Percentiles rank a stretch among this genome's conserved stretches.
Evolutionary conservation across 1,140 invertebrate species (phyloP).

Genomic region (Papilio polytes): DNA sequence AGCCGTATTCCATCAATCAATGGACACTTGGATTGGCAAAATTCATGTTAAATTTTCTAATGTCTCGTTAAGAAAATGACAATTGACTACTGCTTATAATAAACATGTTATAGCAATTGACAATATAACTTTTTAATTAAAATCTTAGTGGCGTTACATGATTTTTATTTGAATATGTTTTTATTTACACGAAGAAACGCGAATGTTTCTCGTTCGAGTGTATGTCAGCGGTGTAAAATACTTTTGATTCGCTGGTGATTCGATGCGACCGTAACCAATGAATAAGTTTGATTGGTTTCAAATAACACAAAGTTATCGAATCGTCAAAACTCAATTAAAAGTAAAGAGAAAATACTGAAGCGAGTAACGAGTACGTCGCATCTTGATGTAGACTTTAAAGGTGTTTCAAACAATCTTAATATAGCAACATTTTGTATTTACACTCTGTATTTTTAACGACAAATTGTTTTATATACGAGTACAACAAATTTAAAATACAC

Average conservation of each 20-base stretch:
- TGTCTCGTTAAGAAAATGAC: neutral
- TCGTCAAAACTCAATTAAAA: conserved; percentile 80
- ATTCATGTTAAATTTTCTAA: conserved; percentile 18
- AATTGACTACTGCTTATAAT: neutral
- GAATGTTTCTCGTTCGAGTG: neutral
- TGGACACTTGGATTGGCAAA: conserved; percentile 3
- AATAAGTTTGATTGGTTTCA: conserved; percentile 81
- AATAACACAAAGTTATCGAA: conserved; percentile 69
- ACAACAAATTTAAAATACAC: neutral
- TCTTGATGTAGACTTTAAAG: conserved; percentile 41
- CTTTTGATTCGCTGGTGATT: neutral
- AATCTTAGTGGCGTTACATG: neutral
- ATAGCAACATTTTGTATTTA: neutral
- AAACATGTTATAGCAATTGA: neutral
- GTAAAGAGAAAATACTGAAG: conserved; percentile 76
- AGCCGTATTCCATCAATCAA: conserved; percentile 65
- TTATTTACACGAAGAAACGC: neutral
- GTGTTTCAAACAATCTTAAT: conserved; percentile 8
- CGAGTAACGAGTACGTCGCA: conserved; percentile 70
- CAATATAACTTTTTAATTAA: neutral
- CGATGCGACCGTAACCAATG: conserved; percentile 51
- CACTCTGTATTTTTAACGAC: no score
- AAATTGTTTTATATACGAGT: neutral
- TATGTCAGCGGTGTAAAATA: neutral
- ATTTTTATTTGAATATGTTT: neutral